Conservation (phyloP, 2,888 invertebrate genomes). For the Limnephilus lunatus region DNA sequence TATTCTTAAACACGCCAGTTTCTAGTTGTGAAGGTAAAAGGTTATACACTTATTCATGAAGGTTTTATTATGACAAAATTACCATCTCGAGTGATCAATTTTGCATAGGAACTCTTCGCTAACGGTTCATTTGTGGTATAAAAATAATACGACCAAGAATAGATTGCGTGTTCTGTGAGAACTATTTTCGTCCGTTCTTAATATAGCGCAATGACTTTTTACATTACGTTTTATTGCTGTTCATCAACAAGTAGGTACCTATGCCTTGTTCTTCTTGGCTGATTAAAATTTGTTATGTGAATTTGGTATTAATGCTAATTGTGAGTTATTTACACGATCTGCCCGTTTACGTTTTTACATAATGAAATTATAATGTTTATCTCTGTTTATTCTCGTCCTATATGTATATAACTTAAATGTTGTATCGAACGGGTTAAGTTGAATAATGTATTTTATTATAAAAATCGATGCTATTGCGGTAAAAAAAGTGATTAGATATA, state of each 20-base stretch:
- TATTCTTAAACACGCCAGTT: neutral
- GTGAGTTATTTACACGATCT: neutral
- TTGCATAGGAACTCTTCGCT: no score
- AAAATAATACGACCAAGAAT: slow-evolving; percentile 27
- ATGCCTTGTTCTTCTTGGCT: neutral
- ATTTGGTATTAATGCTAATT: neutral
- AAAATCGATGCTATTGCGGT: no score
- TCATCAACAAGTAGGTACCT: neutral
- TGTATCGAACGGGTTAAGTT: neutral
- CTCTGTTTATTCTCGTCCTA: neutral
- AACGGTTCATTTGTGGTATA: neutral
- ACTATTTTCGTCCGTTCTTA: slow-evolving; percentile 22
- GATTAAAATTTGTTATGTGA: neutral
- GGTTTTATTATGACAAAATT: neutral
- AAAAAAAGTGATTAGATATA: no score
- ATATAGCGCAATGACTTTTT: slow-evolving; percentile 42
- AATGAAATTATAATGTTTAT: neutral
- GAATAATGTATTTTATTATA: no score
- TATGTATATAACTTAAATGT: neutral
- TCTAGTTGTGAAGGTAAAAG: neutral
- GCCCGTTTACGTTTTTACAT: neutral
- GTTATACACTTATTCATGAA: neutral
- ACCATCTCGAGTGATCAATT: no score
- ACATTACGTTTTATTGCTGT: slow-evolving; percentile 8
- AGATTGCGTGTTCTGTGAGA: slow-evolving; percentile 34